These are phyloP conservation scores for Dipodomys spectabilis DNA, from an alignment of 2,113 vertebrate species.

Conservation along the genomic window DNA sequence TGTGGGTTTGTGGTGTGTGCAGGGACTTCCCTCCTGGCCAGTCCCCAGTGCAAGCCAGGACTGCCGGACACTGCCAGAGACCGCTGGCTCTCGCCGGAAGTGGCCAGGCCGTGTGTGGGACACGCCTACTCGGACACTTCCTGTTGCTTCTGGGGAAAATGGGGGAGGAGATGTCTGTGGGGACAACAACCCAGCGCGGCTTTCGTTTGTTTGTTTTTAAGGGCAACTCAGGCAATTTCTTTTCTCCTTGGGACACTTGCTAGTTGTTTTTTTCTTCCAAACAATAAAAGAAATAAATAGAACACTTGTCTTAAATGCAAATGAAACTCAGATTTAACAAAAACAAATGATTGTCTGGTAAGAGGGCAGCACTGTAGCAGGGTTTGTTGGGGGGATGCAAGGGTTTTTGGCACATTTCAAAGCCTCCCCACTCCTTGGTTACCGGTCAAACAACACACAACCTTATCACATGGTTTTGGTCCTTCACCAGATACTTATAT, in stretches of 20 bases:
- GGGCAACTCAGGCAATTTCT: not conserved
- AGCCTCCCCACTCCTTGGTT: conserved; percentile 88
- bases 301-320: conserved; percentile 54
- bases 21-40: not conserved
- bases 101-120: rapidly evolving
- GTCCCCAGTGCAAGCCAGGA: not conserved
- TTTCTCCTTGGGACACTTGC: not conserved
- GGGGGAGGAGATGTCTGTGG: not conserved
- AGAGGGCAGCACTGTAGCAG: conserved; percentile 81
- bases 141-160: not conserved
- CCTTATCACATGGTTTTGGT: conserved; percentile 94
- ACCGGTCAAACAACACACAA: conserved; percentile 89
- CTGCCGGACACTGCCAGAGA: rapidly evolving
- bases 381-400: conserved; percentile 69
- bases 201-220: not conserved
- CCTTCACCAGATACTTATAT: conserved; percentile 96
- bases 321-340: conserved; percentile 84
- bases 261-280: conserved; percentile 32
- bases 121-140: rapidly evolving
- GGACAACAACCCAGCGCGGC: not conserved
- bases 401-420: conserved; percentile 93
- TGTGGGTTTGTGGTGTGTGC: rapidly evolving
- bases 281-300: conserved; percentile 75
- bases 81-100: not conserved
- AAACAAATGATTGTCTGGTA: conserved; percentile 93